These are phyloP conservation scores for Adelphocoris suturalis DNA, from an alignment of 2,888 invertebrate species.

Conservation along the genomic window DNA sequence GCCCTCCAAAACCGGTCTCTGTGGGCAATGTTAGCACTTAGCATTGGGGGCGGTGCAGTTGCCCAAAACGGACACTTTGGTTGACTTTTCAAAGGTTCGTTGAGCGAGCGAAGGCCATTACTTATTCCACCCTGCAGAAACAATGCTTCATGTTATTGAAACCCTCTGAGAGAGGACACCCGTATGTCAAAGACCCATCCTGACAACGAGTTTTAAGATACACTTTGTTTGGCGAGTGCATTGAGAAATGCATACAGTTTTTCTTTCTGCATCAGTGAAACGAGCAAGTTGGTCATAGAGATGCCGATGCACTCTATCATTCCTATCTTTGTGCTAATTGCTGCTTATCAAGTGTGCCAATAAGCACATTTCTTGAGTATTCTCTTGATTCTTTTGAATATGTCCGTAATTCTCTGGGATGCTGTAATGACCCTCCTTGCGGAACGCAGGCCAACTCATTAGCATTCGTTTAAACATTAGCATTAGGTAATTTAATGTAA, in stretches of 20 bases:
- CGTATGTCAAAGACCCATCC: slow-evolving; percentile 4
- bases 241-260: background rate
- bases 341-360: no score
- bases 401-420: no score
- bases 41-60: slow-evolving; percentile 62
- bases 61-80: slow-evolving; percentile 56
- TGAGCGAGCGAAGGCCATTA: slow-evolving; percentile 3
- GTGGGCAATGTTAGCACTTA: slow-evolving; percentile 45
- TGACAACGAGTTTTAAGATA: background rate
- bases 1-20: slow-evolving; percentile 50
- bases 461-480: no score
- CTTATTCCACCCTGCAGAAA: slow-evolving; percentile 27
- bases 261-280: background rate
- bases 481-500: no score
- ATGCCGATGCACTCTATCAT: no score
- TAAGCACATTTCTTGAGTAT: no score
- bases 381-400: no score
- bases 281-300: no score
- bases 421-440: no score
- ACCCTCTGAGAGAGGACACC: slow-evolving; percentile 5
- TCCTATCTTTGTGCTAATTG: no score
- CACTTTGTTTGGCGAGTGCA: background rate
- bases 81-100: slow-evolving; percentile 48
- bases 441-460: no score
- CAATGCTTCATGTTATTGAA: slow-evolving; percentile 24